Base-by-base conservation (phyloP, 2,113 vertebrate species). In the Litocranius walleri region DNA sequence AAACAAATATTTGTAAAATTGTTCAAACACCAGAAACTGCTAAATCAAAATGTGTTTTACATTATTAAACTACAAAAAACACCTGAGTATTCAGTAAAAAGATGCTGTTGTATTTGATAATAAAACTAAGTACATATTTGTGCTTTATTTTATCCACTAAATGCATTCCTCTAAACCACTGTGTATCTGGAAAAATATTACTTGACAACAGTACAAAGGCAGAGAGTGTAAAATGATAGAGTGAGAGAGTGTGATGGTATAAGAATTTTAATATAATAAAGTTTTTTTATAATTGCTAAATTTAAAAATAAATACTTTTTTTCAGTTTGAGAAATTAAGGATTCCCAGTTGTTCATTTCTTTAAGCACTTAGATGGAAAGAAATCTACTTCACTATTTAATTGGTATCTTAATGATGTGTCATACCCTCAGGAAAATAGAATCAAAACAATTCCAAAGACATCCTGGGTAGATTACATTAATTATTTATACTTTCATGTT, bases 401-500 rank as follows among this genome's bases (percentile, higher is more conserved):
- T 82, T 93, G 67, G 19, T 81, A 91, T 94, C 29, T 95, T 87
- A 90, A 94, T 94, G 81, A 90, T 96, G 27, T 71, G 19, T 62
- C n/a, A 77, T 50, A n/a, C 54, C 88, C 62, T 81, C 9, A 88
- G 92, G 95, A 96, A 95, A 92, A 81, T 11, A 97, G 45, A 96
- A 77, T 82, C n/a, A 94, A 97, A 96, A 93, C 36, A 87, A 88
- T 90, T 84, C n/a, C 48, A 77, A 90, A 27, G n/a, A 74, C 23
- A 85, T 92, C n/a, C 52, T 87, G 33, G 3, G 61, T 80, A 88
- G 21, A 82, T 88, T 78, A 71, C 33, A 93, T 96, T 91, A 90
- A 96, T 94, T 90, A 96, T 96, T 96, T 90, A 92, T 78, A 36
- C n/a, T 95, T 95, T 12, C 25, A 36, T 93, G 57, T 95, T 96